Base-by-base conservation (phyloP, 53 echinoderm and acorn worm genomes). In the Crossaster papposus region DNA sequence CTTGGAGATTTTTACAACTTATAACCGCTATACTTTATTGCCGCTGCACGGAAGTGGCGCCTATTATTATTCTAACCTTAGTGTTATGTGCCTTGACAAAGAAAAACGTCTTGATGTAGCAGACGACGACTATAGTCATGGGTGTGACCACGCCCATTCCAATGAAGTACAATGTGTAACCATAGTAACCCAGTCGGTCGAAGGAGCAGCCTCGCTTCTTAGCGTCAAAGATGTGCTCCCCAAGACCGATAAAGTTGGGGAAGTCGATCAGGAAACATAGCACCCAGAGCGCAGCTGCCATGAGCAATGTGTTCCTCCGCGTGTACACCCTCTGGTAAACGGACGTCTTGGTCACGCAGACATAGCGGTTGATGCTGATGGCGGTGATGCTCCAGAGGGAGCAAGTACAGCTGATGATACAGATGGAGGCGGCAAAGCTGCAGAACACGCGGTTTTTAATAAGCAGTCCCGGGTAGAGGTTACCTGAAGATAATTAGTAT, bases 361-460 rank as follows among this genome's bases (percentile, higher is more conserved):
- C 73, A 86, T 89, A 95, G 54, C 95, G 84, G 81, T 95, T 95
- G 76, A 95, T 79, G 77, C 95, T 95, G 81, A 95, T 92, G 24
- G 91, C 83, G 4, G 88, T 91, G 52, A 95, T 95, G 15, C 91
- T 95, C 95, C 95, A 95, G 65, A 95, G 89, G 53, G 95, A 95
- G 70, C 93, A 93, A 14, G 91, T 93, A 22, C 95, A 95, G 33
- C 93, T 91, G 54, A 95, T 85, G 55, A 95, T 92, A 36, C 95
- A 95, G 13, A 95, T 74, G 11, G 95, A 80, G 29, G 91, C 94
- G 24, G 91, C 88, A 20, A 91, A 34, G 36, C 81, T 82, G 35
- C 94, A 93, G 20, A 93, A 77, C 1, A 88, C 83, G 0, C 65
- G 34, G 54, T 29, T 74, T 36, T 79, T 51, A 24, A 80, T 50